Conservation (phyloP, 2,888 invertebrate species). For the Hipparchia sbordonii region DNA sequence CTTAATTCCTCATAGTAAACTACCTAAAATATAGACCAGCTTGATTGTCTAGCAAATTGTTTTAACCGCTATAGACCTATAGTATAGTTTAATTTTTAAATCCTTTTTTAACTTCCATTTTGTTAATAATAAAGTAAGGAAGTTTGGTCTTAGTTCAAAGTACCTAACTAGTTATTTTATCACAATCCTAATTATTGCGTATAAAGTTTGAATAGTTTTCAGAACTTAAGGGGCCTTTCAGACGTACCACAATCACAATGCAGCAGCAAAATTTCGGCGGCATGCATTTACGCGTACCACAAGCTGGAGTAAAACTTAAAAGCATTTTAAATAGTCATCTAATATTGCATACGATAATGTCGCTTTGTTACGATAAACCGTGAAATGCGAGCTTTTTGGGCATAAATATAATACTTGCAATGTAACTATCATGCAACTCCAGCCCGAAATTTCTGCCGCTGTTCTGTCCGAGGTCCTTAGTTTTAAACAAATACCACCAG, state of each 20-base stretch:
- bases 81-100: conserved; percentile 3
- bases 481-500: conserved; percentile 1
- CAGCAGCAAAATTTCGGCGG: no score
- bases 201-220: neutral
- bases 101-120: neutral
- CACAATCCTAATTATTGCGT: neutral
- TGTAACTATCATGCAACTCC: no score
- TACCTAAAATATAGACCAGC: conserved; percentile 32
- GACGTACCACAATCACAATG: no score
- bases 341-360: no score
- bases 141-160: neutral
- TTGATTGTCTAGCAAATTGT: conserved; percentile 35
- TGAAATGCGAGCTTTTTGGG: no score
- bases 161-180: neutral
- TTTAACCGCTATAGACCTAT: neutral
- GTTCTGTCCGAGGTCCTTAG: neutral
- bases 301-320: no score
- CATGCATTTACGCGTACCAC: no score
- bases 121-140: neutral
- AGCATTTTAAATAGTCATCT: no score
- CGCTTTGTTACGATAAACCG: no score
- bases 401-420: no score
- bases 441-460: no score
- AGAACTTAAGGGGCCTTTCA: neutral
- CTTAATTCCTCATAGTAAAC: conserved; percentile 30